These are phyloP conservation scores for Mormyrus hasselquistii DNA, from an alignment of 2,797 vertebrate species.

Conservation along the genomic window DNA sequence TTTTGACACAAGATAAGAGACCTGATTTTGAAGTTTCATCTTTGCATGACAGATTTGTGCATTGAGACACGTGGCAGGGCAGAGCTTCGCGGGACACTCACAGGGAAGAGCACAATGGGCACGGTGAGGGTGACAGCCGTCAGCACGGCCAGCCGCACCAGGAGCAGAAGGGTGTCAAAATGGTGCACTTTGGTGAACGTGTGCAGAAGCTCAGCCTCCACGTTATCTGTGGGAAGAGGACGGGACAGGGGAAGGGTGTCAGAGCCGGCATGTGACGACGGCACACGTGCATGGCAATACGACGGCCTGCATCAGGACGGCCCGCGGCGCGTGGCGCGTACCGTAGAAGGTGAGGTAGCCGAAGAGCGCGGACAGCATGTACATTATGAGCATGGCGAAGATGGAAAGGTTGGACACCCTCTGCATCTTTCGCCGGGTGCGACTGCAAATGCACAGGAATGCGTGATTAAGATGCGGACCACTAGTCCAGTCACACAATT, in stretches of 20 bases:
- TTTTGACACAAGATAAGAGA: background rate
- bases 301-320: background rate
- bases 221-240: conserved; percentile 63
- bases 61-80: background rate
- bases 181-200: conserved; percentile 89
- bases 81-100: conserved; percentile 62
- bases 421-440: conserved; percentile 83
- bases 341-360: conserved; percentile 96
- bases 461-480: background rate
- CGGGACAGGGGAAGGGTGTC: background rate
- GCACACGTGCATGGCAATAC: background rate
- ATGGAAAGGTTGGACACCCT: conserved; percentile 90
- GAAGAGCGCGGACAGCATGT: conserved; percentile 86
- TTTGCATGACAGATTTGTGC: background rate
- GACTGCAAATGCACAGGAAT: conserved; percentile 56
- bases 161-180: conserved; percentile 76
- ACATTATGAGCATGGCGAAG: conserved; percentile 92
- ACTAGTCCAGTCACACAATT: background rate
- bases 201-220: conserved; percentile 90
- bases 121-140: conserved; percentile 90
- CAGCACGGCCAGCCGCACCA: conserved; percentile 89
- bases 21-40: background rate
- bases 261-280: background rate
- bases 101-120: conserved; percentile 92
- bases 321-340: conserved; percentile 46